Conservation (phyloP, 2,797 vertebrate species). For the Bovichtus diacanthus region DNA sequence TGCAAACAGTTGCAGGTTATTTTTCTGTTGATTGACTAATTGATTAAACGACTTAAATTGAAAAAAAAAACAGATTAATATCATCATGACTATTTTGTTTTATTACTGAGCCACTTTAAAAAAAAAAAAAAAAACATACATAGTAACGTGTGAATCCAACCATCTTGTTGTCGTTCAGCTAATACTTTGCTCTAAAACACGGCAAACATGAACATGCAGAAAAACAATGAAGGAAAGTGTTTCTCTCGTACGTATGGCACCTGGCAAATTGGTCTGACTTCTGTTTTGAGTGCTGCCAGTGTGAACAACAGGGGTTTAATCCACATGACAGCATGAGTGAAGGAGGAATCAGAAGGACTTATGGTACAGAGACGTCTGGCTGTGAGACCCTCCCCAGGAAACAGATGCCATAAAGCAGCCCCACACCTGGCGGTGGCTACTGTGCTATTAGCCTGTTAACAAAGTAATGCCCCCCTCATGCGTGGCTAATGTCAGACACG, state of each 20-base stretch:
- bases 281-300: conserved; percentile 15
- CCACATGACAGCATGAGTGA: conserved; percentile 19
- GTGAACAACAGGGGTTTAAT: conserved; percentile 32
- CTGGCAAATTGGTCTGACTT: conserved; percentile 32
- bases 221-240: conserved; percentile 9
- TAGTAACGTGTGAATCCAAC: neutral
- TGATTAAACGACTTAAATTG: neutral
- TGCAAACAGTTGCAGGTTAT: neutral
- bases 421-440: conserved; percentile 72
- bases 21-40: neutral
- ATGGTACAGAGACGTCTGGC: conserved; percentile 23
- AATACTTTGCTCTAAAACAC: neutral
- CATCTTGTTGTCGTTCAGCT: neutral
- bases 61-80: neutral
- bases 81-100: neutral
- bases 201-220: neutral
- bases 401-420: conserved; percentile 54
- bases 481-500: conserved; percentile 52
- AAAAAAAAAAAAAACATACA: too few relatives aligned
- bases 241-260: conserved; percentile 26
- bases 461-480: conserved; percentile 45
- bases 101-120: too few relatives aligned
- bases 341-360: conserved; percentile 34
- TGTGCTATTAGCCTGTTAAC: conserved; percentile 70
- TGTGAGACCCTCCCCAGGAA: conserved; percentile 37